Base-by-base conservation (phyloP, 2,888 invertebrate genomes). In the Coenonympha arcania region DNA sequence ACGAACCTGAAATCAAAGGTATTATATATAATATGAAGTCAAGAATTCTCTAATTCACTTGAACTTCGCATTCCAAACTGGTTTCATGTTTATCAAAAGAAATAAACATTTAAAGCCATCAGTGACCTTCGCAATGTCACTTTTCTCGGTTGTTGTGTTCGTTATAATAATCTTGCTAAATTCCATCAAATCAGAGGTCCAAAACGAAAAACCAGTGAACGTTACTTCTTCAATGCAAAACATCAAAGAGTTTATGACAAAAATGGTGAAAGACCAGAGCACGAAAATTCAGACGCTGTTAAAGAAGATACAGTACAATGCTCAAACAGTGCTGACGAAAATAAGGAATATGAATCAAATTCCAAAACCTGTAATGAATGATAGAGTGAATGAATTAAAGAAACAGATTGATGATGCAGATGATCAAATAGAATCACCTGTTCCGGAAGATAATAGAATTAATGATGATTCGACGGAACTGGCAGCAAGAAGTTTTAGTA, bases 221-320 rank as follows among this genome's bases (percentile, higher is more conserved):
- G 52, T 62, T 5, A 55, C 62, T 8, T 61, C 73, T 6, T 64
- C 75, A 28, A 64, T 69, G 24, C 64, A 73, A 50, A 74, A 72
- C 50, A 78, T 84, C 46, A 81, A 83, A 61, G 68, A 80, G 30
- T 73, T 69, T 43, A 67, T 84, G 26, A 61, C 76, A 6, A 75
- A 71, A 50, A 71, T 79, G 65, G 73, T 85, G 52, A 79, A 79
- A 43, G 81, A 85, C 33, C 84, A 84, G 55, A 83, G 79, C 55
- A 63, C 65, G 1, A 83, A 80, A 65, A 81, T 84, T 34, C 78
- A 82, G 55, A 61, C 60, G 8, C 57, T 83, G 4, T 67, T 84
- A 15, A 73, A 75, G 52, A 85, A 78, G 62, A 75, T 85, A 43
- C 84, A 84, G 53, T 71, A 61, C 0, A 84, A 81, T 47, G 81